phyloP scores from a whole-genome alignment of 64 coral and sea anemone genomes.

The Porites lutea region DNA sequence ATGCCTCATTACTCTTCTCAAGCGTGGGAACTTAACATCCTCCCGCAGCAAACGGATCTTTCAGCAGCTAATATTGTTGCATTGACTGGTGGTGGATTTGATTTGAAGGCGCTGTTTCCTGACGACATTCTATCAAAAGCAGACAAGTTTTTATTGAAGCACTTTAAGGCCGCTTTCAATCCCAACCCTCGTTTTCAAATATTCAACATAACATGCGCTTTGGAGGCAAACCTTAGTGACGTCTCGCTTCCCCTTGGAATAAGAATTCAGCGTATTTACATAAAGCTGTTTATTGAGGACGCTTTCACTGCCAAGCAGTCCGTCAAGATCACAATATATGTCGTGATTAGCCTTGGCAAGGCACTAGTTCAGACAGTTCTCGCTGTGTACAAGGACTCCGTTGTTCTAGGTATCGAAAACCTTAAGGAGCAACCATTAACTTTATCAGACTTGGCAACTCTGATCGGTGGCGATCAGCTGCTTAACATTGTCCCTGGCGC shows the following conservation, averaged over 20 bases:
- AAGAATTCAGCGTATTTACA: slow-evolving; percentile 27
- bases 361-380: slow-evolving; percentile 31
- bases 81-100: slow-evolving; percentile 55
- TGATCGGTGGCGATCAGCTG: slow-evolving; percentile 61
- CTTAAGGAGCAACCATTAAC: slow-evolving; percentile 23
- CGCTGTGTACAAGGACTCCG: not conserved
- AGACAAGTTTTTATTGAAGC: slow-evolving; percentile 35
- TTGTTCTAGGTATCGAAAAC: slow-evolving; percentile 13
- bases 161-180: slow-evolving; percentile 42
- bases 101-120: slow-evolving; percentile 58
- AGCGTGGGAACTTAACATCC: slow-evolving; percentile 47
- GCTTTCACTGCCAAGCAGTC: slow-evolving; percentile 35
- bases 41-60: not conserved
- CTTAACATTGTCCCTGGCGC: slow-evolving; percentile 44
- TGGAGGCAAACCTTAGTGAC: slow-evolving; percentile 50
- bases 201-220: slow-evolving; percentile 37
- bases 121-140: slow-evolving; percentile 50
- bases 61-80: slow-evolving; percentile 38
- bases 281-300: slow-evolving; percentile 21
- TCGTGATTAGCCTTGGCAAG: slow-evolving; percentile 27
- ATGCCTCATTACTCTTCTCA: slow-evolving; percentile 37
- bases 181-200: slow-evolving; percentile 39
- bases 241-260: slow-evolving; percentile 58
- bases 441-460: slow-evolving; percentile 38
- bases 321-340: slow-evolving; percentile 13